Percentiles rank a stretch among this genome's conserved stretches.
These are phyloP conservation scores for Struthidea cinerea DNA, from an alignment of 2,113 vertebrate genomes.

Conservation along the genomic window DNA sequence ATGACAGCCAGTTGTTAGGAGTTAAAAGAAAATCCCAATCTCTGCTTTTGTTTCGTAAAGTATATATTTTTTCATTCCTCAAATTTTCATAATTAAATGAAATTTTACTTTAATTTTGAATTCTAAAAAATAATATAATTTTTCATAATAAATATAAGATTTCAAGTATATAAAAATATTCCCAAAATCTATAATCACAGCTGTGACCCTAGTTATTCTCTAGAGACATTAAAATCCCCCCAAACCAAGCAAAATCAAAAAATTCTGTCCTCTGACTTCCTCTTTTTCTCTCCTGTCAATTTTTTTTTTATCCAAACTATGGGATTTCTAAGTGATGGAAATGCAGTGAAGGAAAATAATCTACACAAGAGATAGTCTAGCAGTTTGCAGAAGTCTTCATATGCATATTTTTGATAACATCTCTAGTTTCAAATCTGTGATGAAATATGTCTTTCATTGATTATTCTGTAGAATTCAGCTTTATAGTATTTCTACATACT, in stretches of 20 bases:
- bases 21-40: neutral
- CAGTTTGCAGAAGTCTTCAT: neutral
- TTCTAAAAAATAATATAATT: neutral
- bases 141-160: neutral
- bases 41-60: neutral
- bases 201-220: neutral
- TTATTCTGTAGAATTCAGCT: neutral
- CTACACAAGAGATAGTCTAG: neutral
- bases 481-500: neutral
- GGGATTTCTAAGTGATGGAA: neutral
- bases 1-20: neutral
- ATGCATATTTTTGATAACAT: neutral
- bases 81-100: neutral
- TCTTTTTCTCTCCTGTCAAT: neutral
- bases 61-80: neutral
- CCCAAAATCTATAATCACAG: neutral
- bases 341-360: neutral
- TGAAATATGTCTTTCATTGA: neutral
- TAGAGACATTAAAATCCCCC: rapidly evolving
- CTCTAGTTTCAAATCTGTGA: neutral
- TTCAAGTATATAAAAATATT: neutral
- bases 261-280: rapidly evolving
- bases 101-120: neutral
- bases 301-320: neutral
- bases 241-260: neutral